Conservation (phyloP, 1,140 invertebrate genomes). For the Akabosia matsudoensis region DNA sequence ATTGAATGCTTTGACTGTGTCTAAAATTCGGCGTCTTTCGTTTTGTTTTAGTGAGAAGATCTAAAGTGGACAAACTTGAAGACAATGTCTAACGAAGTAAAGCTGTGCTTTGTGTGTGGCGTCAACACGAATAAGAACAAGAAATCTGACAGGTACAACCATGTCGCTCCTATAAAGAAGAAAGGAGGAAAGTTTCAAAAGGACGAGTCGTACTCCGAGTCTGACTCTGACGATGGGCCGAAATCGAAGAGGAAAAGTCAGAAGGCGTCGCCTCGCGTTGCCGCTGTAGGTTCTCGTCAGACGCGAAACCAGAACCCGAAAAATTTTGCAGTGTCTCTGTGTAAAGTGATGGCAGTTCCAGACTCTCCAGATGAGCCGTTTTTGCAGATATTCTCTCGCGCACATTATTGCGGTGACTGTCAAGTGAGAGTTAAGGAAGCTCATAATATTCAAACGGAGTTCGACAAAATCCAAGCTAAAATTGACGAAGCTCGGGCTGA, state of each 20-base stretch:
- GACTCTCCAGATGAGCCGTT: not conserved
- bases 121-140: not conserved
- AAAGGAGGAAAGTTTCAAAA: not conserved
- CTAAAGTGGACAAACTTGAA: too few species aligned
- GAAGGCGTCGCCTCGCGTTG: not conserved
- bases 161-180: not conserved
- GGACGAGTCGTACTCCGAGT: not conserved
- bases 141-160: not conserved
- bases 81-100: not conserved
- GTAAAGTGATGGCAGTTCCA: not conserved
- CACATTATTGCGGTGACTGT: not conserved
- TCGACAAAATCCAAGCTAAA: not conserved
- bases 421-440: not conserved
- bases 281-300: not conserved
- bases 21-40: too few species aligned
- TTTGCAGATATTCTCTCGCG: not conserved
- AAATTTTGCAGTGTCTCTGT: not conserved
- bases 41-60: too few species aligned
- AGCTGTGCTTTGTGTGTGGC: not conserved
- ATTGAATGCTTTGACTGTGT: too few species aligned
- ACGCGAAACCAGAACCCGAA: conserved; percentile 4
- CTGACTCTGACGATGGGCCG: not conserved
- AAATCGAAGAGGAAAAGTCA: not conserved
- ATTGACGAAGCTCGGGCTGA: not conserved
- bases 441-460: not conserved